phyloP scores from a whole-genome alignment of 2,113 vertebrate genomes.

The Onychostoma macrolepis region DNA sequence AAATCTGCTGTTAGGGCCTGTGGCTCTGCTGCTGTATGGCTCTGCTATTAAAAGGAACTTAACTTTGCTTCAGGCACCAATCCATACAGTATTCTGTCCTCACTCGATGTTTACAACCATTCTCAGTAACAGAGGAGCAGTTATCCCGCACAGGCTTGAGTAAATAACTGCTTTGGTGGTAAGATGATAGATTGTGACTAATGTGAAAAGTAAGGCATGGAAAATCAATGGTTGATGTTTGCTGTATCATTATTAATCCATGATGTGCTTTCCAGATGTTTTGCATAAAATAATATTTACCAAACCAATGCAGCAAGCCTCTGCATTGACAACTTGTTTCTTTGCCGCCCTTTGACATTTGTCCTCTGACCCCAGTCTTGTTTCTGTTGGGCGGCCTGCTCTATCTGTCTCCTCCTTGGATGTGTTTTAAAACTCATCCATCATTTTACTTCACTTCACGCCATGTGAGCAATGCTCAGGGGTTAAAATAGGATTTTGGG shows the following conservation, averaged over 20 bases:
- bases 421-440: constrained; percentile 3
- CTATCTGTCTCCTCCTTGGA: not conserved
- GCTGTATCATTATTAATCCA: constrained; percentile 31
- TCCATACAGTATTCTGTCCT: constrained; percentile 10
- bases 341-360: constrained; percentile 11
- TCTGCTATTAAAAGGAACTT: not conserved
- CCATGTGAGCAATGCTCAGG: not conserved
- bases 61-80: constrained; percentile 9
- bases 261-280: constrained; percentile 24
- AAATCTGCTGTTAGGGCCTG: not conserved
- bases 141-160: constrained; percentile 28
- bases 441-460: not conserved
- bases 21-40: not conserved
- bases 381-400: constrained; percentile 1
- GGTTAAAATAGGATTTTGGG: not conserved
- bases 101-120: constrained; percentile 30
- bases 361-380: not conserved
- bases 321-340: constrained; percentile 5
- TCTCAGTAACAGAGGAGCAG: not conserved
- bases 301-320: not conserved
- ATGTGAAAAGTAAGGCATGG: constrained; percentile 36
- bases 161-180: constrained; percentile 48
- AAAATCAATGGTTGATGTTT: constrained; percentile 10
- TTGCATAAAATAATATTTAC: constrained; percentile 35
- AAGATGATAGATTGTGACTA: constrained; percentile 41